A percentile compares a stretch with the other conserved stretches of the same genome.
These are phyloP conservation scores for Harpagoxenus sublaevis DNA, from an alignment of 2,888 invertebrate genomes.

Conservation along the genomic window DNA sequence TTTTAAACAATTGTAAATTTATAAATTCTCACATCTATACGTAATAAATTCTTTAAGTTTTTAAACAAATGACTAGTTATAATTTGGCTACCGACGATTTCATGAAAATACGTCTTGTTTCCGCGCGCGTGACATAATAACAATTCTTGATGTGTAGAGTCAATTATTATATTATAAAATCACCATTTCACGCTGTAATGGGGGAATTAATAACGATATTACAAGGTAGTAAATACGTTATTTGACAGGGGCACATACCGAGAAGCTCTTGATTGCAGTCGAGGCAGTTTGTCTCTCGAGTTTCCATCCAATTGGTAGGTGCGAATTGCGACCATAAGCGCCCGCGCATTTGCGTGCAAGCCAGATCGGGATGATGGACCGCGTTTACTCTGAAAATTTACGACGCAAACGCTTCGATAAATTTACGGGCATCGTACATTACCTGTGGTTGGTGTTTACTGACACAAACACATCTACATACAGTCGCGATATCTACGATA, in stretches of 20 bases:
- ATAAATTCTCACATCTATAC: not conserved
- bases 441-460: constrained; percentile 67
- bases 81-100: not conserved
- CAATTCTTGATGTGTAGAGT: not conserved
- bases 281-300: constrained; percentile 54
- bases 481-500: constrained; percentile 10
- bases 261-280: constrained; percentile 38
- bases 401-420: constrained; percentile 77
- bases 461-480: constrained; percentile 67
- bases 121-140: not conserved
- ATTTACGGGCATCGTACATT: constrained; percentile 75
- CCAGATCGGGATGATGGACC: constrained; percentile 52
- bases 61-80: not conserved
- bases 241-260: constrained; percentile 34
- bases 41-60: not conserved
- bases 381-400: constrained; percentile 79
- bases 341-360: constrained; percentile 43
- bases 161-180: constrained; percentile 1
- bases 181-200: not conserved
- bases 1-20: not conserved
- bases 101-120: not conserved
- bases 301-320: constrained; percentile 59
- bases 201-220: constrained; percentile 21
- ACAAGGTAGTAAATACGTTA: constrained; percentile 17
- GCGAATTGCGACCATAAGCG: constrained; percentile 50